phyloP scores from a whole-genome alignment of 2,888 invertebrate genomes.

The Dicroscelio sp. region DNA sequence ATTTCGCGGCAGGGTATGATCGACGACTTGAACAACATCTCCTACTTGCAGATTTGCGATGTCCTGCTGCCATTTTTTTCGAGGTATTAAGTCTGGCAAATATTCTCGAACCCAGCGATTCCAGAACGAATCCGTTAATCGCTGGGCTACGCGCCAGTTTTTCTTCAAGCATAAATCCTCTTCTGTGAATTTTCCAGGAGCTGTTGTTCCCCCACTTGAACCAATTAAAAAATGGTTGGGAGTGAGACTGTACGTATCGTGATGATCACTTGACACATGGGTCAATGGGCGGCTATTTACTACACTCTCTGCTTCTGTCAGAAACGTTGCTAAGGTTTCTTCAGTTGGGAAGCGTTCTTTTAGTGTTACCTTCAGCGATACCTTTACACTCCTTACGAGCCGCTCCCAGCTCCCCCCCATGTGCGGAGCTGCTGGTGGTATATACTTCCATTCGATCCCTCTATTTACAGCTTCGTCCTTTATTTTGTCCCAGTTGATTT shows the following conservation, averaged over 20 bases:
- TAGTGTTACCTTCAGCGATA: too few species aligned
- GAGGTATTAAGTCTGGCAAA: slow-evolving; percentile 34
- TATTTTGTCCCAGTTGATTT: not conserved
- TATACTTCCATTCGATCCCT: not conserved
- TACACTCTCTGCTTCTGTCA: not conserved
- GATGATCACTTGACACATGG: slow-evolving; percentile 83
- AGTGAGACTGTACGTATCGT: slow-evolving; percentile 85
- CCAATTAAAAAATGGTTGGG: slow-evolving; percentile 83
- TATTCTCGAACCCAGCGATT: not conserved
- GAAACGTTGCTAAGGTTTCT: not conserved
- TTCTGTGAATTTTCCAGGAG: not conserved
- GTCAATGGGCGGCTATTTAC: slow-evolving; percentile 82
- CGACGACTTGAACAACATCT: not conserved
- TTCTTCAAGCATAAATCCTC: not conserved
- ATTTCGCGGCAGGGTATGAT: not conserved
- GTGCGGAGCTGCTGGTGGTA: not conserved
- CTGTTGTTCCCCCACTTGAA: too few species aligned
- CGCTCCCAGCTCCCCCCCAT: slow-evolving; percentile 75
- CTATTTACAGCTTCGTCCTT: not conserved
- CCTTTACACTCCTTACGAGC: slow-evolving; percentile 46
- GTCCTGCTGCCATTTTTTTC: slow-evolving; percentile 70
- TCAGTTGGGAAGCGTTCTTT: not conserved
- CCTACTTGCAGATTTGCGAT: not conserved
- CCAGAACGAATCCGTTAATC: not conserved
- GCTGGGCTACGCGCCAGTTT: not conserved